Percentiles rank a stretch among this genome's conserved stretches.
Evolutionary conservation across 2,113 vertebrate genomes (phyloP).

Genomic region (Malaclemys terrapin): DNA sequence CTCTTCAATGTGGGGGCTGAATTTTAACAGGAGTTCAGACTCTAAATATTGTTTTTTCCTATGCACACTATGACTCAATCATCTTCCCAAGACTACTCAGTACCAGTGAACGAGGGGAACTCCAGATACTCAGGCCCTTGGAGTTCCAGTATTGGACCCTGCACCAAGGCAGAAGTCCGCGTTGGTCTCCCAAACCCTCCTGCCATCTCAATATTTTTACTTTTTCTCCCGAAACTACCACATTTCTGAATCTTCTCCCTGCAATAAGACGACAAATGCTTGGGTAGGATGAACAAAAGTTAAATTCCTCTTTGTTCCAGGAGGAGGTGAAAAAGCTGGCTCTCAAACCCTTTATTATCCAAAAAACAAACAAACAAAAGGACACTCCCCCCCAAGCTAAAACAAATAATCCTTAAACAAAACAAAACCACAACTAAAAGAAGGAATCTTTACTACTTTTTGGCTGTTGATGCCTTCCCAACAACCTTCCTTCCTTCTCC

Average conservation of each 20-base stretch:
- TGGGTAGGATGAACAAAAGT: background rate
- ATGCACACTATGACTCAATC: background rate
- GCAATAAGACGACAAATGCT: background rate
- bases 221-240: background rate
- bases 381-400: background rate
- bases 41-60: background rate
- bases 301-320: background rate
- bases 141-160: background rate
- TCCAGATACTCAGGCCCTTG: background rate
- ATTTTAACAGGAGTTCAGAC: background rate
- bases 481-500: background rate
- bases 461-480: background rate
- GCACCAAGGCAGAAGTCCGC: background rate
- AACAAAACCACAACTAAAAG: background rate
- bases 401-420: background rate
- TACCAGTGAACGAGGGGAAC: background rate
- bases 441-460: no score
- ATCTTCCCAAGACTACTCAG: background rate
- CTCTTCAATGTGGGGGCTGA: background rate
- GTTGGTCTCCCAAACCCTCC: background rate
- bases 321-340: background rate
- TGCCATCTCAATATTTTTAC: background rate
- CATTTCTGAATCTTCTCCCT: fast-evolving
- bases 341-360: background rate
- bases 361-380: no score